Percentiles rank a stretch among this genome's conserved stretches.
phyloP scores from a whole-genome alignment of 2,113 vertebrate species.

The Tenrec ecaudatus region DNA sequence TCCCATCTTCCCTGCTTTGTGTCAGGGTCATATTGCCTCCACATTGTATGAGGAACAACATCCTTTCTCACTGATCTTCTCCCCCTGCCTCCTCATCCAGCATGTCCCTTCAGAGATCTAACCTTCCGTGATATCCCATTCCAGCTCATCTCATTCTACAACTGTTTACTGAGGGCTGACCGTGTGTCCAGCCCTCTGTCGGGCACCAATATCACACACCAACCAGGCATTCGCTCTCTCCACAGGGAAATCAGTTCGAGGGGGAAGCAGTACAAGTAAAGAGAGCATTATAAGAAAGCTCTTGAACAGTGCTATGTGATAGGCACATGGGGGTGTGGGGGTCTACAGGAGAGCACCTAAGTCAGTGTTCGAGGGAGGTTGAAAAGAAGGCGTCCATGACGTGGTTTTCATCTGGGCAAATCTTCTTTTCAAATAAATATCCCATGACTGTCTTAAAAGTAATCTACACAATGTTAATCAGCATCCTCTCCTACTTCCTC shows the following conservation, averaged over 20 bases:
- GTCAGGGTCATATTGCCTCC: neutral
- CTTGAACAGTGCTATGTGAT: neutral
- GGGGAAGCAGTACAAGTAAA: slow-evolving; percentile 41
- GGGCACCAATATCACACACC: neutral
- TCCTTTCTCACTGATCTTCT: slow-evolving; percentile 24
- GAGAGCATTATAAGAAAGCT: slow-evolving; percentile 6
- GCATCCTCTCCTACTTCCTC: neutral
- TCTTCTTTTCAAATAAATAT: slow-evolving; percentile 38
- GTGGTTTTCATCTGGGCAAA: slow-evolving; percentile 27
- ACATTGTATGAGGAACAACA: neutral
- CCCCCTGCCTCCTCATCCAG: slow-evolving; percentile 7
- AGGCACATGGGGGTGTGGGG: slow-evolving; percentile 30
- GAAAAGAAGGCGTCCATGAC: neutral
- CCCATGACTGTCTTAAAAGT: slow-evolving; percentile 19
- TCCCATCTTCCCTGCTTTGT: slow-evolving; percentile 8
- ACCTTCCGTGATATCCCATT: slow-evolving; percentile 2
- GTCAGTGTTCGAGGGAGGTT: neutral
- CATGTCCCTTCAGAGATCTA: slow-evolving; percentile 25
- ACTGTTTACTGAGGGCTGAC: slow-evolving; percentile 14
- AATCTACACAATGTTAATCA: neutral
- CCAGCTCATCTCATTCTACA: neutral
- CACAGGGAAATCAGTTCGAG: slow-evolving; percentile 22
- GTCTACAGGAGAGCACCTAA: slow-evolving; percentile 29
- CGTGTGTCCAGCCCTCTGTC: slow-evolving; percentile 6
- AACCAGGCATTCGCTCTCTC: slow-evolving; percentile 23